Base-by-base conservation (phyloP, 2,797 vertebrate species). In the Podargus strigoides region DNA sequence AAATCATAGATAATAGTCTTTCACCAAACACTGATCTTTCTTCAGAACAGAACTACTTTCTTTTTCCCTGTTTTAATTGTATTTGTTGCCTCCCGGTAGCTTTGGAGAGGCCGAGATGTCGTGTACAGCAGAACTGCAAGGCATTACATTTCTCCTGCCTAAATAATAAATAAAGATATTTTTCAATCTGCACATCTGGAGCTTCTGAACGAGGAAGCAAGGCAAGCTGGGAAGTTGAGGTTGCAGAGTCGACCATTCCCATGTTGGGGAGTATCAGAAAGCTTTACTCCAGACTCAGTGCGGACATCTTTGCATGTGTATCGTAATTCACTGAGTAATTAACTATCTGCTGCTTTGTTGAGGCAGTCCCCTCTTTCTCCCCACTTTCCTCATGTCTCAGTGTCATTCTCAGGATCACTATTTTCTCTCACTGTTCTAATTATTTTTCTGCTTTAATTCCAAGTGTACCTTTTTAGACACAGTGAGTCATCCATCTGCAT, bases 401-500 rank as follows among this genome's bases (percentile, higher is more conserved):
- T 10, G 11, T 32, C 9, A 21, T 53, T 79, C 75, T 41, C 41
- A 46, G 56, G 10, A 30, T 82, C 27, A 9, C 23, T 3, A 0
- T 56, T 84, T 70, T 77, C 18, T 19, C 23, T 68, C 23, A 42
- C 14, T 37, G 10, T n/a, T 42, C 1, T 12, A 46, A 19, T 22
- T 80, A 37, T 53, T 67, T 3, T 64, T 83, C 79, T 83, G 14
- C 36, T 85, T 9, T 64, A 58, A 42, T 74, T 83, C 58, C 16
- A 36, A 42, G 6, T 16, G 30, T 28, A 56, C 5, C 2, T 66
- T 60, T 73, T 50, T 10, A 64, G 30, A 36, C 9, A 2, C 15
- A 14, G 4, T 21, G 22, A 13, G 4, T 52, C 0, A 0, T 53
- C 49, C 14, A 23, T 27, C 27, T 70, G 39, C 12, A 22, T 58